A percentile compares a stretch with the other conserved stretches of the same genome.
These are phyloP conservation scores for Lycophotia porphyrea DNA, from an alignment of 2,888 invertebrate species.

Conservation along the genomic window DNA sequence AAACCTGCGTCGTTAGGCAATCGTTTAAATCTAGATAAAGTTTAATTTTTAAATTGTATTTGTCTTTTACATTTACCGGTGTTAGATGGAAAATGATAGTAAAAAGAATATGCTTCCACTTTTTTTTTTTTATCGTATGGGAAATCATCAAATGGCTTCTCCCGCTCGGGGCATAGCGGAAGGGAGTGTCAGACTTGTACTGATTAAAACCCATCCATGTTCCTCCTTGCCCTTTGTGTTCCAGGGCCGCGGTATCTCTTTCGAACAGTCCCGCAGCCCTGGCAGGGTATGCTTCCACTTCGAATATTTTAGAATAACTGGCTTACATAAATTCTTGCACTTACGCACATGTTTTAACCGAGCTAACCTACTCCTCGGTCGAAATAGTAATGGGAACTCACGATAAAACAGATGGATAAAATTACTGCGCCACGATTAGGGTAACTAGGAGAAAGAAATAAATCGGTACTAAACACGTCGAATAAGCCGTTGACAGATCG, in stretches of 20 bases:
- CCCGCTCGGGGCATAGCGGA: no score
- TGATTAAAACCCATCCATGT: no score
- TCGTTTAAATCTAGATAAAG: background rate
- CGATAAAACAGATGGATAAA: conserved; percentile 62
- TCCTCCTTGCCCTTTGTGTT: no score
- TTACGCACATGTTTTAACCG: conserved; percentile 37
- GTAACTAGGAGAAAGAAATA: conserved; percentile 59
- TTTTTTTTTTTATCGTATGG: no score
- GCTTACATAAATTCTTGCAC: conserved; percentile 23
- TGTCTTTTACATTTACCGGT: background rate
- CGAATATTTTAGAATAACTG: conserved; percentile 21
- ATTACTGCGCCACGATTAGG: conserved; percentile 60
- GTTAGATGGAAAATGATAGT: background rate
- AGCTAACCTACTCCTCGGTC: conserved; percentile 28
- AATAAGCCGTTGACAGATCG: conserved; percentile 61
- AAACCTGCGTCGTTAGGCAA: background rate
- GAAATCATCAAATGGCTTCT: no score
- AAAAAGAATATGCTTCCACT: background rate
- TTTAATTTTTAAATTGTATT: background rate
- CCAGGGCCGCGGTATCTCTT: no score
- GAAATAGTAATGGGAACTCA: conserved; percentile 55
- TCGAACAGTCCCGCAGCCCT: no score
- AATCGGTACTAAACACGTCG: conserved; percentile 55
- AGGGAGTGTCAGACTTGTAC: no score
- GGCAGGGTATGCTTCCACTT: background rate